Evolutionary conservation across 1,140 invertebrate species (phyloP).

Genomic region (Philotrypesis tridentata): DNA sequence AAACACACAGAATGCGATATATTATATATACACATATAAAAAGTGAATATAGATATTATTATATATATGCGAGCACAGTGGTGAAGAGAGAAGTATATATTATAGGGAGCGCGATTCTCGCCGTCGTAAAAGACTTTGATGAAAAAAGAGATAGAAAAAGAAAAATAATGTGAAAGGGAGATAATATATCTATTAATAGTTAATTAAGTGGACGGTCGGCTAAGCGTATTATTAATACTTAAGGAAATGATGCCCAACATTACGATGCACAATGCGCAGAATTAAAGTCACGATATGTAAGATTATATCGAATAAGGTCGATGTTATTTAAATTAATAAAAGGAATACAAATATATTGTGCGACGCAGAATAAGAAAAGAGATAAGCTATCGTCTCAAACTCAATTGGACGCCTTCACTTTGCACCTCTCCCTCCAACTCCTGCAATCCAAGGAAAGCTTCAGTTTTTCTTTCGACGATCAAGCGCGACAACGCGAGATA

Average conservation of each 20-base stretch:
- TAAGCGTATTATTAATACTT: constrained; percentile 25
- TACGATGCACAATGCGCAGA: constrained; percentile 64
- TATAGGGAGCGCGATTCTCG: constrained; percentile 7
- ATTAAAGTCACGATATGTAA: constrained; percentile 60
- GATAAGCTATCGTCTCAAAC: not conserved
- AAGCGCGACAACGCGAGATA: no score
- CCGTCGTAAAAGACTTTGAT: constrained; percentile 8
- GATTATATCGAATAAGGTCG: constrained; percentile 71
- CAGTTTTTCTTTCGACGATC: no score
- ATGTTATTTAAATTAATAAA: constrained; percentile 72
- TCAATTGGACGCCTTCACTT: not conserved
- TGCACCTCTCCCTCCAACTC: not conserved
- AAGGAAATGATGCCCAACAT: constrained; percentile 54
- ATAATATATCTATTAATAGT: not conserved
- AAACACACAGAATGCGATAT: constrained; percentile 29
- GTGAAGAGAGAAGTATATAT: constrained; percentile 15
- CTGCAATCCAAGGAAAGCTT: constrained; percentile 40
- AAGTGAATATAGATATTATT: constrained; percentile 43
- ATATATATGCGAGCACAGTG: constrained; percentile 27
- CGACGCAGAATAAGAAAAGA: constrained; percentile 23
- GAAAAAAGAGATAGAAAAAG: constrained; percentile 29
- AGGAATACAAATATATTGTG: constrained; percentile 41
- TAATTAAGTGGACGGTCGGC: not conserved
- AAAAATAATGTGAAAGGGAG: not conserved
- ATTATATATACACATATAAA: constrained; percentile 33